phyloP scores from a whole-genome alignment of 2,797 vertebrate species.

The Typhlichthys eigenmanni region DNA sequence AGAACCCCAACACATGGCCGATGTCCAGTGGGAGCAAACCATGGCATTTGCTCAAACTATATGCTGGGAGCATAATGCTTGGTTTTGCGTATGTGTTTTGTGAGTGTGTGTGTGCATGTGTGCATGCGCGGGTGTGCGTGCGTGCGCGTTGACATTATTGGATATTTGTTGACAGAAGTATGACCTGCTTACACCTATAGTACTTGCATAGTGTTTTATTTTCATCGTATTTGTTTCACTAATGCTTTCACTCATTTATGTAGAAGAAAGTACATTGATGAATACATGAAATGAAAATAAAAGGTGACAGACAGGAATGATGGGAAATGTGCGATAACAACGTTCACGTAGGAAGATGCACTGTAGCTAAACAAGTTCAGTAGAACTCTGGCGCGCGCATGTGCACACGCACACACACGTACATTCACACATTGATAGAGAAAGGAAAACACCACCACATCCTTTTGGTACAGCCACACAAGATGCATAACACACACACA shows the following conservation, averaged over 20 bases:
- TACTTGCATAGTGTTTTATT: neutral
- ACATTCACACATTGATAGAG: conserved; percentile 45
- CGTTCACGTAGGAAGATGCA: neutral
- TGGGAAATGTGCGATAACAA: neutral
- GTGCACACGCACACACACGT: conserved; percentile 18
- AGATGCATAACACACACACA: conserved; percentile 70
- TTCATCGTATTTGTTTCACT: conserved; percentile 21
- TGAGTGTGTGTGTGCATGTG: neutral
- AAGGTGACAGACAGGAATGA: too few relatives aligned
- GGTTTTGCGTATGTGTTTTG: too few relatives aligned
- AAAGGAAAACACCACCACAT: conserved; percentile 71
- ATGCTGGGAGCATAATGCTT: too few relatives aligned
- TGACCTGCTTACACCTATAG: neutral
- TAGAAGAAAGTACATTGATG: too few relatives aligned
- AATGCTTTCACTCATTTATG: too few relatives aligned
- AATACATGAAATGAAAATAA: too few relatives aligned
- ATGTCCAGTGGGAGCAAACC: too few relatives aligned
- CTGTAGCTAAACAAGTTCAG: conserved; percentile 14
- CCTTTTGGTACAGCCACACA: conserved; percentile 67
- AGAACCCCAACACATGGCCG: too few relatives aligned
- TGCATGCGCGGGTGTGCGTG: too few relatives aligned
- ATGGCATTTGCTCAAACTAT: too few relatives aligned
- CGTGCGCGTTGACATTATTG: too few relatives aligned
- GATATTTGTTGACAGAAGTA: neutral
- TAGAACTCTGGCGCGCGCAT: conserved; percentile 15